Evolutionary conservation across 2,113 vertebrate species (phyloP).

Genomic region (Engraulis encrasicolus): DNA sequence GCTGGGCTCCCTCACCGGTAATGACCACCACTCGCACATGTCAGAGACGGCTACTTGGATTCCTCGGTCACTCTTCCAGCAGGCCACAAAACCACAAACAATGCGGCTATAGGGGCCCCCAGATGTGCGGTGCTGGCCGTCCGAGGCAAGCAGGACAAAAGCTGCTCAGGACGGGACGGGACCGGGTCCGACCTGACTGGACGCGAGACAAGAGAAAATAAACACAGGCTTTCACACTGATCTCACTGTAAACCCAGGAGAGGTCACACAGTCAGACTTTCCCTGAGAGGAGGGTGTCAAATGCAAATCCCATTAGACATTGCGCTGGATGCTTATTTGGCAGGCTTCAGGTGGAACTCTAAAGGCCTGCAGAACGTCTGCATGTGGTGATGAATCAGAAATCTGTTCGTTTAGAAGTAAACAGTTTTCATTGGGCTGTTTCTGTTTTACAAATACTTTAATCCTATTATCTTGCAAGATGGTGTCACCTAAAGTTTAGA

Average conservation of each 20-base stretch:
- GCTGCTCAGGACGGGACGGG: constrained; percentile 87
- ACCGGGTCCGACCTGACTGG: constrained; percentile 69
- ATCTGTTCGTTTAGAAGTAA: background rate
- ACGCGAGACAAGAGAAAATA: constrained; percentile 86
- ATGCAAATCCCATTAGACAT: constrained; percentile 68
- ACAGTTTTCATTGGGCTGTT: constrained; percentile 8
- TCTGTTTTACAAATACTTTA: constrained; percentile 19
- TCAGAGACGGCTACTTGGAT: constrained; percentile 78
- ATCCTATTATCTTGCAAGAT: constrained; percentile 2
- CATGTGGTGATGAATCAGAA: constrained; percentile 19
- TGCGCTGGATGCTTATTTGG: constrained; percentile 70
- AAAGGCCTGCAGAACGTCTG: background rate
- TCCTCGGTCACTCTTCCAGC: constrained; percentile 86
- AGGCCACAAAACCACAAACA: constrained; percentile 86
- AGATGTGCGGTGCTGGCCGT: constrained; percentile 88
- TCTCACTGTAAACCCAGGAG: constrained; percentile 77
- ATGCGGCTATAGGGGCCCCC: constrained; percentile 79
- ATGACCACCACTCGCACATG: constrained; percentile 80
- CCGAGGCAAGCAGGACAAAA: constrained; percentile 69
- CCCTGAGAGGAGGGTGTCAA: constrained; percentile 76
- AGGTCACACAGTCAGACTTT: constrained; percentile 63
- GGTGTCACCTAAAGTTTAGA: constrained; percentile 1
- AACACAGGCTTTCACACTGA: constrained; percentile 15
- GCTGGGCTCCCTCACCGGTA: constrained; percentile 86
- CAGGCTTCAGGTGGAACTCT: background rate